A percentile compares a stretch with the other conserved stretches of the same genome.
These are phyloP conservation scores for Neopelma chrysocephalum DNA, from an alignment of 2,797 vertebrate species.

Conservation along the genomic window DNA sequence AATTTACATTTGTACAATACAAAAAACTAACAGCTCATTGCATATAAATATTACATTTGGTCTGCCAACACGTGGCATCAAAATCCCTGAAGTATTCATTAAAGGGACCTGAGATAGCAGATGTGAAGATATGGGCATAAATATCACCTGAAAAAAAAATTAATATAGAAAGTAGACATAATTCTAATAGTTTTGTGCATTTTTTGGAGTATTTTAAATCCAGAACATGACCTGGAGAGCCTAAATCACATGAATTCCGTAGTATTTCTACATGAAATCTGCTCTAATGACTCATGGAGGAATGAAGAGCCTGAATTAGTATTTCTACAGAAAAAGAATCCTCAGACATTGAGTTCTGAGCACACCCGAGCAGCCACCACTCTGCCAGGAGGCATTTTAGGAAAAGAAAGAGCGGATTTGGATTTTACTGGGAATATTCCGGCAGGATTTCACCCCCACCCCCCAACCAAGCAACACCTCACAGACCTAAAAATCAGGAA, in stretches of 20 bases:
- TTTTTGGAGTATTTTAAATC: conserved; percentile 57
- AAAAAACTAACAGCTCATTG: conserved; percentile 79
- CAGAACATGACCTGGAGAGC: neutral
- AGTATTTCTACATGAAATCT: conserved; percentile 10
- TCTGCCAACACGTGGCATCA: conserved; percentile 75
- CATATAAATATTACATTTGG: conserved; percentile 83
- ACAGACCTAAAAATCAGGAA: neutral
- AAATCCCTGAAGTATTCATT: conserved; percentile 79
- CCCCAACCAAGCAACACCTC: neutral
- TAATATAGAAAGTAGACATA: conserved; percentile 59
- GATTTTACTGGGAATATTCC: neutral
- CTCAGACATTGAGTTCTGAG: neutral
- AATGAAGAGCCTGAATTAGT: neutral
- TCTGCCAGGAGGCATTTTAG: neutral
- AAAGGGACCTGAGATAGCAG: conserved; percentile 77
- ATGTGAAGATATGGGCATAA: conserved; percentile 70
- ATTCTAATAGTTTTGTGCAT: conserved; percentile 65
- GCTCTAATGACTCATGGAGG: neutral
- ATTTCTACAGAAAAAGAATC: neutral
- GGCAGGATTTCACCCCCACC: neutral
- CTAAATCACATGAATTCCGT: neutral
- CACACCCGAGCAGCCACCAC: neutral
- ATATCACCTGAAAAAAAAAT: conserved; percentile 54
- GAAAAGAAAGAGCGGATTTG: neutral
- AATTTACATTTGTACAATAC: conserved; percentile 79